Evolutionary conservation across 1,140 invertebrate species (phyloP).

Genomic region (Drosophila arawakana): DNA sequence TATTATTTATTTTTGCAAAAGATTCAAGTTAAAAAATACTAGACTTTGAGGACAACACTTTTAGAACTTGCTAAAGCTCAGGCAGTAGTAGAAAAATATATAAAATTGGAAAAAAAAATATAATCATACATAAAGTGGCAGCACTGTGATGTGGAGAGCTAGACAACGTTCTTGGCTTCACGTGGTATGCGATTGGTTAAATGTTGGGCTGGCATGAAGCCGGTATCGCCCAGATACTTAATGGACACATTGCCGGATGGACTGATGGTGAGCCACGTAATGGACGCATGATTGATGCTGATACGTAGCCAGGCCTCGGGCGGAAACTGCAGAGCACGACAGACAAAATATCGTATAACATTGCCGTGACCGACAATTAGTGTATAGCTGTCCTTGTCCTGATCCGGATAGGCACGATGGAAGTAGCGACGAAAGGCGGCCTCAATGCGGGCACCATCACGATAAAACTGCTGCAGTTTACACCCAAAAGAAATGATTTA

Average conservation of each 20-base stretch:
- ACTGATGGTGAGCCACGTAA: conserved; percentile 95
- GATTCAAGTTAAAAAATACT: conserved; percentile 22
- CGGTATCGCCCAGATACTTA: conserved; percentile 92
- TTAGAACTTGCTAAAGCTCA: neutral
- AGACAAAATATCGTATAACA: conserved; percentile 99
- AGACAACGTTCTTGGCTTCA: conserved; percentile 75
- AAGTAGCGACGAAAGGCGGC: conserved; percentile 98
- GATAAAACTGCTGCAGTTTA: conserved; percentile 93
- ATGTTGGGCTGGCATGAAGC: conserved; percentile 90
- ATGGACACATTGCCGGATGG: conserved; percentile 94
- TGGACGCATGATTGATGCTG: conserved; percentile 95
- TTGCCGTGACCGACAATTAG: conserved; percentile 99
- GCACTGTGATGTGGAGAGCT: neutral
- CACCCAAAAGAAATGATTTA: conserved; percentile 27
- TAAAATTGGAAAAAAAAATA: neutral
- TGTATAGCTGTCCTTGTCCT: conserved; percentile 95
- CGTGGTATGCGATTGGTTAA: conserved; percentile 78
- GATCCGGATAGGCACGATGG: conserved; percentile 92
- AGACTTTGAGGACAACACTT: conserved; percentile 2
- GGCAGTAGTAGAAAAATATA: neutral
- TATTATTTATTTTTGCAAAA: conserved; percentile 17
- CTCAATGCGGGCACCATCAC: conserved; percentile 98
- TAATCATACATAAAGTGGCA: neutral
- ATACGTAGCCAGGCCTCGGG: conserved; percentile 98
- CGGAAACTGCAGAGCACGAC: conserved; percentile 98